Evolutionary conservation across 2,888 invertebrate genomes (phyloP).

Genomic region (Pandemis heparana): DNA sequence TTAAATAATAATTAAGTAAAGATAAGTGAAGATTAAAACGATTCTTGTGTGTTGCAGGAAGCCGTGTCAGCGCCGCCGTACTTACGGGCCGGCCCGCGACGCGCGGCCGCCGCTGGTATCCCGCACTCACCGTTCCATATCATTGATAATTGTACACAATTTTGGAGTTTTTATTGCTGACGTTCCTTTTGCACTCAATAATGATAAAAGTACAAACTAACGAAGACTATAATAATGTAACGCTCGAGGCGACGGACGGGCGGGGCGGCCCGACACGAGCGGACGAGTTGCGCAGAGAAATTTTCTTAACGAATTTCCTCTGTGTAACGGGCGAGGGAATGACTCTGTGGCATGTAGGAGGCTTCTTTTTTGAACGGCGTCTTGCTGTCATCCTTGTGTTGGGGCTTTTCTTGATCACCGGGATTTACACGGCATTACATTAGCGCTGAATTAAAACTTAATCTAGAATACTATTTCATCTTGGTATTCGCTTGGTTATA

Average conservation of each 20-base stretch:
- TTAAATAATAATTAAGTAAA: not conserved
- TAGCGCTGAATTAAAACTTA: not conserved
- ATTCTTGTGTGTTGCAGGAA: slow-evolving; percentile 6
- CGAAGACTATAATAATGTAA: slow-evolving; percentile 43
- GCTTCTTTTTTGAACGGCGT: slow-evolving; percentile 1
- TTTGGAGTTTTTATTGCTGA: slow-evolving; percentile 45
- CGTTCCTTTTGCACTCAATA: slow-evolving; percentile 57
- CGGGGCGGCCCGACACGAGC: slow-evolving; percentile 34
- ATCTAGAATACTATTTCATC: not conserved
- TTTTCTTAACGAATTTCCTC: not conserved
- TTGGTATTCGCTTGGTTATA: not conserved
- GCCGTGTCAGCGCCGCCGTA: slow-evolving; percentile 28
- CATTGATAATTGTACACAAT: slow-evolving; percentile 42
- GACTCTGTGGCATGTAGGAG: not conserved
- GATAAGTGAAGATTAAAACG: not conserved
- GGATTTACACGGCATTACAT: not conserved
- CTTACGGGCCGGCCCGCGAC: slow-evolving; percentile 37
- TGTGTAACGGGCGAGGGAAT: not conserved
- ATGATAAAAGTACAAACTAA: slow-evolving; percentile 60
- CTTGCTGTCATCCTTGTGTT: not conserved
- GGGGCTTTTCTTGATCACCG: not conserved
- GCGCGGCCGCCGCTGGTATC: slow-evolving; percentile 24
- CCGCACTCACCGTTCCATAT: slow-evolving; percentile 41
- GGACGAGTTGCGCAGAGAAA: slow-evolving; percentile 1
- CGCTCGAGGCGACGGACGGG: slow-evolving; percentile 27